A percentile compares a stretch with the other conserved stretches of the same genome.
phyloP scores from a whole-genome alignment of 2,113 vertebrate species.

The Cyprinus carpio region DNA sequence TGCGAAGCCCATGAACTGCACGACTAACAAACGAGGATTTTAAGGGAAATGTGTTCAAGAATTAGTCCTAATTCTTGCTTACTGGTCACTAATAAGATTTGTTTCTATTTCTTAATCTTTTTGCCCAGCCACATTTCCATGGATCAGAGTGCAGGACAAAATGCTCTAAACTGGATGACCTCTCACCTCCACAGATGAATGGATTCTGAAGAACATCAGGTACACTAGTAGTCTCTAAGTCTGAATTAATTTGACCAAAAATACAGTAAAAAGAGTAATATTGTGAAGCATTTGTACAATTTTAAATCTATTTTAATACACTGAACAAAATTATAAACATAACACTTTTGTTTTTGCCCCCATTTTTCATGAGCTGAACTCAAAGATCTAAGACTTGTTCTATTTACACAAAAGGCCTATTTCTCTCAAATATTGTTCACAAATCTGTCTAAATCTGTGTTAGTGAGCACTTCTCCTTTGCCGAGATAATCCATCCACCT shows the following conservation, averaged over 20 bases:
- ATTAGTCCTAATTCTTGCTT: slow-evolving; percentile 59
- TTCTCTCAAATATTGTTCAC: no score
- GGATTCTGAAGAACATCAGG: not conserved
- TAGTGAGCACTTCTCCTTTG: no score
- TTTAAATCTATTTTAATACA: not conserved
- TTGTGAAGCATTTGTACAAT: not conserved
- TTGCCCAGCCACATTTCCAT: slow-evolving; percentile 53
- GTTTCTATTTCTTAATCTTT: slow-evolving; percentile 63
- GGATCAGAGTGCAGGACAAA: slow-evolving; percentile 48
- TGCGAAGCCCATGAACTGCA: slow-evolving; percentile 32
- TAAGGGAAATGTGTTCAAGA: slow-evolving; percentile 57
- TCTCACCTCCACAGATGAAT: slow-evolving; percentile 47
- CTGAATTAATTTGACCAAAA: not conserved
- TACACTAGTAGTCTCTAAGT: not conserved
- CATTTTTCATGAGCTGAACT: no score
- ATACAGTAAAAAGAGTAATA: not conserved
- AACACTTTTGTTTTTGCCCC: no score
- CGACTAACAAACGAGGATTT: slow-evolving; percentile 56
- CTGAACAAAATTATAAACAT: no score
- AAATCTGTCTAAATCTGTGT: no score
- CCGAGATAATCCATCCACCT: no score
- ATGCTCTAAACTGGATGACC: slow-evolving; percentile 56
- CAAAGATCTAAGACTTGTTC: no score
- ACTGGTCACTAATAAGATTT: slow-evolving; percentile 61
- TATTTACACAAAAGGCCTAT: no score